Conservation (phyloP, 2,888 invertebrate genomes). For the Apotomis capreana region DNA sequence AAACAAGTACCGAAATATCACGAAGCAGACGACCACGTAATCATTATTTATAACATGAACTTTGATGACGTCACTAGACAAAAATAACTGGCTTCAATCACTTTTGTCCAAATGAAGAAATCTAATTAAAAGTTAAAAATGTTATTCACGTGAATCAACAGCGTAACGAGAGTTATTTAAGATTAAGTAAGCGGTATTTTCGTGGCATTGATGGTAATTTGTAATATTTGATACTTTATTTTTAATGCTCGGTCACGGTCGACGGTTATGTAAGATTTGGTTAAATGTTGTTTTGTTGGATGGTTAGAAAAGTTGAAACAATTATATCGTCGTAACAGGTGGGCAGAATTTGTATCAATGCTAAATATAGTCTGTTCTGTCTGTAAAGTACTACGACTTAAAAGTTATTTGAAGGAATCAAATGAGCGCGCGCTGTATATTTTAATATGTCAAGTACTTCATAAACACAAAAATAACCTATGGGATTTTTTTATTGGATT, state of each 20-base stretch:
- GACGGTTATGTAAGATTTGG: neutral
- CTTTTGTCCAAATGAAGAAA: slow-evolving; percentile 56
- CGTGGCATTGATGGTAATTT: slow-evolving; percentile 32
- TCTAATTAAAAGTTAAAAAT: slow-evolving; percentile 61
- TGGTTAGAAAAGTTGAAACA: too few species aligned
- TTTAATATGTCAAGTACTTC: too few species aligned
- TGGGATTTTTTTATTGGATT: too few species aligned
- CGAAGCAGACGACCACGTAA: slow-evolving; percentile 48
- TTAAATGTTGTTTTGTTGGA: too few species aligned
- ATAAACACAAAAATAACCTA: too few species aligned
- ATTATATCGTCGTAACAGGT: too few species aligned
- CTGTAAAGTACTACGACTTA: too few species aligned
- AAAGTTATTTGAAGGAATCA: too few species aligned
- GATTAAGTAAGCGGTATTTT: slow-evolving; percentile 55
- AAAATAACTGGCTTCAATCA: slow-evolving; percentile 54
- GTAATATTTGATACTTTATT: slow-evolving; percentile 42
- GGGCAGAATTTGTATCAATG: too few species aligned
- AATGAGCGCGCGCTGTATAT: too few species aligned
- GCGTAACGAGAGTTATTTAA: slow-evolving; percentile 51
- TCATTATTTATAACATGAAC: slow-evolving; percentile 38
- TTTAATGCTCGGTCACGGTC: slow-evolving; percentile 49
- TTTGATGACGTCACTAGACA: slow-evolving; percentile 50
- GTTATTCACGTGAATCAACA: slow-evolving; percentile 58
- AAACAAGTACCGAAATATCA: slow-evolving; percentile 12
- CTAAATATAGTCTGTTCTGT: too few species aligned